Conservation (phyloP, 2,113 vertebrate species). For the Procavia capensis region DNA sequence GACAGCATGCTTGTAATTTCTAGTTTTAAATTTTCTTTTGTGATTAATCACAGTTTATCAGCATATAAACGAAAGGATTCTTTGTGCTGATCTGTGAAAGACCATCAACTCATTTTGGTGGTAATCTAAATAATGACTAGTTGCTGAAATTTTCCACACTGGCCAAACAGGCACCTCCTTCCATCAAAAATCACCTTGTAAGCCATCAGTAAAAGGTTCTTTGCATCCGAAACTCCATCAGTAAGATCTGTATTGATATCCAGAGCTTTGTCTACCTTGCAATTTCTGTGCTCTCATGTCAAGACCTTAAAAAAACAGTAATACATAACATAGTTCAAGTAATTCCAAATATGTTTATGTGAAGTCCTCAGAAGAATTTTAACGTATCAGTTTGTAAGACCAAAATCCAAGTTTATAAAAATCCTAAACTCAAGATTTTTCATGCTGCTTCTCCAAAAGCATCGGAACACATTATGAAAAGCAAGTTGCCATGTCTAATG, state of each 20-base stretch:
- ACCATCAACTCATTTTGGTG: neutral
- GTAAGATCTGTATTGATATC: neutral
- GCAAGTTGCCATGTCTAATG: neutral
- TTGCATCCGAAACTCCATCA: neutral
- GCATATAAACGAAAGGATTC: neutral
- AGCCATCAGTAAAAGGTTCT: neutral
- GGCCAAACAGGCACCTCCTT: neutral
- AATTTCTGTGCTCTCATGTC: neutral
- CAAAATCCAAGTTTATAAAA: constrained; percentile 40
- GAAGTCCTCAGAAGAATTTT: neutral
- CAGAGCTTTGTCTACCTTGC: neutral
- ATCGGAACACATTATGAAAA: constrained; percentile 48
- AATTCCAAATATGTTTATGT: neutral
- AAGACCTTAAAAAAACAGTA: neutral
- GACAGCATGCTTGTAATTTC: neutral
- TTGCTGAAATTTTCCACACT: neutral
- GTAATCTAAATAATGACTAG: neutral
- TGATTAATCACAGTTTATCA: neutral
- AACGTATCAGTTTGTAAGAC: constrained; percentile 19
- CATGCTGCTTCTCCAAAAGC: neutral
- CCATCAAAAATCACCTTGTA: constrained; percentile 28
- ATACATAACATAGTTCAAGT: constrained; percentile 5
- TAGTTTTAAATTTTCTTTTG: neutral
- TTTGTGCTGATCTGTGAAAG: neutral
- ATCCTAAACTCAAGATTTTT: constrained; percentile 28